Base-by-base conservation (phyloP, 2,113 vertebrate species). In the Gracilinanus agilis region DNA sequence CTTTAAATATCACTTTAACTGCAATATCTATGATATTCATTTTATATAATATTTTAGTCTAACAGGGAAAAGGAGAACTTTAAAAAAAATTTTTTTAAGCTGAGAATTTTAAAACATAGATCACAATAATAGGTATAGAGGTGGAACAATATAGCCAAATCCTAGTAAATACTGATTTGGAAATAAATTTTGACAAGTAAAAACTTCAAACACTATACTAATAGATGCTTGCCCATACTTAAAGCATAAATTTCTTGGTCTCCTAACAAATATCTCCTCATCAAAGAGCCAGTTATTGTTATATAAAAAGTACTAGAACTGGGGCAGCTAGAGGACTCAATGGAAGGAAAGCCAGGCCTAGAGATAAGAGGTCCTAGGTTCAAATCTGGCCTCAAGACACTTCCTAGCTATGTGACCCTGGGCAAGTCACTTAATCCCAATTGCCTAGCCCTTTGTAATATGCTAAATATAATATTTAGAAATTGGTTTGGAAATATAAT, bases 211-310 rank as follows among this genome's bases (percentile, higher is more conserved):
- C n/a, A 29, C 40, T 6, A 21, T 58, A 83, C 34, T 44, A 90
- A 88, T 11, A 53, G 53, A 44, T n/a, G 11, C 58, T 55, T 24
- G 44, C 91, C 90, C n/a, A 90, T 53, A 25, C 7, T 27, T 89
- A 94, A 54, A 16, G 54, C 67, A 61, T 54, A 92, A 55, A 24
- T 25, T 8, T 91, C n/a, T n/a, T n/a, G 91, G 93, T 34, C 44
- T 93, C 23, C 55, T 44, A 93, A 55, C 24, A 89, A n/a, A n/a
- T n/a, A n/a, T 90, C 0, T 90, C 94, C 54, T 95, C 53, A 91
- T 92, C 95, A 94, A 40, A 91, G 3, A 92, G n/a, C n/a, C 53
- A 61, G n/a, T 90, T 91, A 53, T 92, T 16, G n/a, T 44, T 58
- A 29, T 88, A 53, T 29, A 89, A 24, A 19, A n/a, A n/a, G n/a